Percentiles rank a stretch among this genome's conserved stretches.
Conservation (phyloP, 2,888 invertebrate species). For the Chrysomela aeneicollis region DNA sequence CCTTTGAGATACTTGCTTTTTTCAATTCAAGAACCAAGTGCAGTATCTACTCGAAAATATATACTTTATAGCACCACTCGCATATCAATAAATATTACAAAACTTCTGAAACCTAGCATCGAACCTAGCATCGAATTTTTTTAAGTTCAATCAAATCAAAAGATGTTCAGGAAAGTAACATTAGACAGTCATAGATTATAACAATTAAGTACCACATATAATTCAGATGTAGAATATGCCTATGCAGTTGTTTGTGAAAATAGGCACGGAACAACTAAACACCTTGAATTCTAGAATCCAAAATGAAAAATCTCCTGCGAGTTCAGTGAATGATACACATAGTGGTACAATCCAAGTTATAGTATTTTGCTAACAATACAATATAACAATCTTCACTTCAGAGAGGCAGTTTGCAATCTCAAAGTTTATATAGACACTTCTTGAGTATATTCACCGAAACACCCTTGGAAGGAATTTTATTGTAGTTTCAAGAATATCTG, state of each 20-base stretch:
- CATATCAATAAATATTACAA: too few relatives aligned
- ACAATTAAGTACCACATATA: constrained; percentile 15
- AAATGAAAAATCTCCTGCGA: not conserved
- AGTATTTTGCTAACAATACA: not conserved
- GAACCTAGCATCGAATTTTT: too few relatives aligned
- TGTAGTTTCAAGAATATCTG: constrained; percentile 28
- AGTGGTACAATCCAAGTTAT: not conserved
- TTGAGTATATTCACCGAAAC: not conserved
- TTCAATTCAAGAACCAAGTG: too few relatives aligned
- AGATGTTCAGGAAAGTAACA: constrained; percentile 9
- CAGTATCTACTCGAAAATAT: too few relatives aligned
- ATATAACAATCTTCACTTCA: too few relatives aligned
- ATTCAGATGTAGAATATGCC: constrained; percentile 9
- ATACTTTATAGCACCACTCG: too few relatives aligned
- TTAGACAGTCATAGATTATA: constrained; percentile 9
- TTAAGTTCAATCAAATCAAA: not conserved
- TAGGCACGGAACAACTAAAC: not conserved
- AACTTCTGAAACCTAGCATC: too few relatives aligned
- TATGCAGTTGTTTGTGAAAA: constrained; percentile 7
- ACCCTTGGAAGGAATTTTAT: not conserved
- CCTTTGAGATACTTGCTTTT: too few relatives aligned
- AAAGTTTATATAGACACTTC: too few relatives aligned
- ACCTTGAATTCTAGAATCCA: not conserved
- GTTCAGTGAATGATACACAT: not conserved
- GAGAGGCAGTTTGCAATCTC: too few relatives aligned